These are phyloP conservation scores for Lytechinus pictus DNA, from an alignment of 35 echinoderm and acorn worm species.

Conservation along the genomic window DNA sequence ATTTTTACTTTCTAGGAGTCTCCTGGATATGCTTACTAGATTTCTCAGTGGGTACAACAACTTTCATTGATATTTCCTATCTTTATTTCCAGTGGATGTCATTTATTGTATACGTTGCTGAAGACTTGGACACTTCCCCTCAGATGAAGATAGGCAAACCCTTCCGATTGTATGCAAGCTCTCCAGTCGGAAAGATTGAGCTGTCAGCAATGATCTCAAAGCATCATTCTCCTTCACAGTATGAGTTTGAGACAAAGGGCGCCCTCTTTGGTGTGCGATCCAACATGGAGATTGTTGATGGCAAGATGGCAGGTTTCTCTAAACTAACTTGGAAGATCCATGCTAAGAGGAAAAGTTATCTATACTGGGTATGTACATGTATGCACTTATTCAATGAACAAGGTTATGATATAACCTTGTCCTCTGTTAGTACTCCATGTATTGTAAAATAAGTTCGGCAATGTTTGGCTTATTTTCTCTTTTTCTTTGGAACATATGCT, in stretches of 20 bases:
- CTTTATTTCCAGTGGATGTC: constrained; percentile 43
- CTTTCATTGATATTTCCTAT: not conserved
- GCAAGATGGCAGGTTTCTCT: constrained; percentile 6
- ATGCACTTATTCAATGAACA: not conserved
- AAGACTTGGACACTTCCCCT: not conserved
- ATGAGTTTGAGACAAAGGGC: constrained; percentile 1
- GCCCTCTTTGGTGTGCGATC: not conserved
- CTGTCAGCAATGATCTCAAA: not conserved
- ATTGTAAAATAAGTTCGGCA: too few species aligned
- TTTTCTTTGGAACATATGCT: too few species aligned
- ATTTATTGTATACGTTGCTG: not conserved
- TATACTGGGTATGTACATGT: not conserved
- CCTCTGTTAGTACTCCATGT: too few species aligned
- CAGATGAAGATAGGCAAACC: not conserved
- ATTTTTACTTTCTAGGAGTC: too few species aligned
- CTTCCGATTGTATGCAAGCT: not conserved
- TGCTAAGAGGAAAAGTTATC: constrained; percentile 43
- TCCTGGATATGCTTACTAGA: too few species aligned
- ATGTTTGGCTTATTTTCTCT: too few species aligned
- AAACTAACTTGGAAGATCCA: constrained; percentile 37
- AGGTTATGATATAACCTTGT: too few species aligned
- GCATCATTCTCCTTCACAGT: not conserved
- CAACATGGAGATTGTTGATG: not conserved
- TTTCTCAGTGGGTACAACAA: too few species aligned
- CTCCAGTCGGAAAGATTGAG: not conserved